Percentiles rank a stretch among this genome's conserved stretches.
Conservation (phyloP, 2,797 vertebrate species). For the Paramormyrops hopkinsi region DNA sequence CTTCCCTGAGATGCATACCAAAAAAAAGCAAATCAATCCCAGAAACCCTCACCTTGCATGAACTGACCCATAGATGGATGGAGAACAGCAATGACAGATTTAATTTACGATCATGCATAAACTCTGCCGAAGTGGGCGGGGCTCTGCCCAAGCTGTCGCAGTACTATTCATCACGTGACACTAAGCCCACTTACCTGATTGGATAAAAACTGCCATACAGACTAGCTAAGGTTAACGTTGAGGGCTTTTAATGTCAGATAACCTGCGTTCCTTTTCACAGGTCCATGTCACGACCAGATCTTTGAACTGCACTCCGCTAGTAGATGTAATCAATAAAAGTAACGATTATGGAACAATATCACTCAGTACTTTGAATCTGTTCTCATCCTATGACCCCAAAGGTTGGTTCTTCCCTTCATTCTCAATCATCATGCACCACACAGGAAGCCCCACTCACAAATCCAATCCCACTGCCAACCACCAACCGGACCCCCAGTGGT, state of each 20-base stretch:
- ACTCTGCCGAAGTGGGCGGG: background rate
- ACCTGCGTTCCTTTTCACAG: slow-evolving; percentile 23
- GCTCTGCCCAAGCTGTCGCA: background rate
- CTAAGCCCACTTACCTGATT: background rate
- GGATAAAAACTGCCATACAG: background rate
- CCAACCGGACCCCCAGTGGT: background rate
- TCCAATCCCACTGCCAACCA: background rate
- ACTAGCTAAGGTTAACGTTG: background rate
- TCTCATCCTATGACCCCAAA: background rate
- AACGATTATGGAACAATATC: background rate
- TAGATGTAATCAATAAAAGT: background rate
- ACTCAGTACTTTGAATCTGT: background rate
- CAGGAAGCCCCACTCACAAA: background rate
- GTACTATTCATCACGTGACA: background rate
- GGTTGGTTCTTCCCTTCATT: background rate
- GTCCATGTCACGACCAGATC: background rate
- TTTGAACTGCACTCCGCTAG: slow-evolving; percentile 1
- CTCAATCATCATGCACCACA: background rate
- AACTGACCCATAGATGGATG: background rate
- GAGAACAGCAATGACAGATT: background rate
- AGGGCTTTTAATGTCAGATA: slow-evolving; percentile 18
- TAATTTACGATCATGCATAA: slow-evolving; percentile 2
- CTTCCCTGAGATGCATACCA: slow-evolving; percentile 21
- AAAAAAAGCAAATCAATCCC: background rate
- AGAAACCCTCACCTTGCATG: background rate